Evolutionary conservation across 2,888 invertebrate species (phyloP), one percentile per base, ranked within the genome.

Genomic region (Noctua fimbriata): DNA sequence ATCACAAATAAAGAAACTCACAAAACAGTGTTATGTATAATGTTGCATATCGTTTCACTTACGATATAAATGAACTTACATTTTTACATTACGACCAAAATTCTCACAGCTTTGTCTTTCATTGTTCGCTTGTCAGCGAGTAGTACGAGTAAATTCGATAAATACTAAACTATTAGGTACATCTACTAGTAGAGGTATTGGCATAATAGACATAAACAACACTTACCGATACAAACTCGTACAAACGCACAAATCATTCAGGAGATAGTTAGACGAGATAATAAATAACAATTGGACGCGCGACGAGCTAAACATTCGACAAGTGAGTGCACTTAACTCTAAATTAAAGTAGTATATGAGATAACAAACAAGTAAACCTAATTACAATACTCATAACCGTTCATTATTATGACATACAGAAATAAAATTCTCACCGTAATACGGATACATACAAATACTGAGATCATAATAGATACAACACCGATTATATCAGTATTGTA

Each of bases 61-160:
- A 96, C 89, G 91, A 94, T 93, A 94, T 91, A 94, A 95, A 95
- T 94, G 94, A 95, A 95, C 95, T 96, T 95, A 96, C 94, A 89
- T 94, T 95, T 95, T 95, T 96, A 96, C 95, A 96, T 94, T 96
- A 96, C 91, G 96, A 95, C 94, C 94, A 95, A 95, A 95, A 96
- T 95, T 97, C 97, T 97, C 97, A 97, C 97, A 96, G 96, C 95
- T 97, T 96, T 97, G 97, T 97, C 97, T 97, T 97, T 97, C 97
- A 96, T 97, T 95, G 95, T 94, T 96, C 96, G 96, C 96, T 93
- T 93, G 89, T 88, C 89, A 94, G 96, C 96, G 96, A 96, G 92
- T 94, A 95, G 93, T 95, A 95, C 92, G 95, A 95, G 94, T 96
- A 96, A 96, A 96, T 96, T 96, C 95, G 95, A 95, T 95, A 95